Base-by-base conservation (phyloP, 2,888 invertebrate genomes). In the Rhagium mordax region DNA sequence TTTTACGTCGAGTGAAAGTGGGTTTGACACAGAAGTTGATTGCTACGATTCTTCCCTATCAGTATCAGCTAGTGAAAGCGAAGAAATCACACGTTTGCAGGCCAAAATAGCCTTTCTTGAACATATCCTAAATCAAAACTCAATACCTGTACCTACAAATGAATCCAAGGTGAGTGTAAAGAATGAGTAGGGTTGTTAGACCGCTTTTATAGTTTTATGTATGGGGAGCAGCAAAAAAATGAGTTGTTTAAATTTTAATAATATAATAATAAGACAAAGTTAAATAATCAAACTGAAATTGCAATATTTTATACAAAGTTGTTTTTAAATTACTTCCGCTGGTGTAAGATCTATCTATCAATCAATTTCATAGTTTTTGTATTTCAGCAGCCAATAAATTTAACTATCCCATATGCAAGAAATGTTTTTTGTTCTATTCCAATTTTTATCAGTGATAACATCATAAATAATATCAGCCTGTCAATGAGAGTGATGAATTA, bases 21-120 rank as follows among this genome's bases (percentile, higher is more conserved):
- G 88, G 13, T 86, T 89, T 72, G 88, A 88, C 76, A 86, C 87
- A 4, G 88, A 88, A 79, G 79, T 87, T 51, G 87, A 87, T 70
- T 84, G 84, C 72, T 80, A 84, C 20, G 87, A 87, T 76, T 84
- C 84, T 3, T 86, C 87, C 13, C 77, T 84, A 29, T 85, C 85
- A 20, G 72, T 74, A 13, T 81, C 81, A 15, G 74, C 70, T 0
- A 76, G 74, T 29, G 81, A 82, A 48, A 78, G 75, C 70, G 83
- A 84, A 8, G 85, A 85, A 74, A 71, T 85, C 13, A 78, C 76
- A 8, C 79, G 84, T 47, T 79, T 88, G 72, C 86, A 86, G 75
- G 83, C 86, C 2, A 86, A 86, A 78, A 82, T 88, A 57, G 84
- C 85, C 18, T 85, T 87, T 72, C 81, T 88, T 21, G 88, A 88